phyloP scores from a whole-genome alignment of 1,140 invertebrate species.

The Dufourea novaeangliae region DNA sequence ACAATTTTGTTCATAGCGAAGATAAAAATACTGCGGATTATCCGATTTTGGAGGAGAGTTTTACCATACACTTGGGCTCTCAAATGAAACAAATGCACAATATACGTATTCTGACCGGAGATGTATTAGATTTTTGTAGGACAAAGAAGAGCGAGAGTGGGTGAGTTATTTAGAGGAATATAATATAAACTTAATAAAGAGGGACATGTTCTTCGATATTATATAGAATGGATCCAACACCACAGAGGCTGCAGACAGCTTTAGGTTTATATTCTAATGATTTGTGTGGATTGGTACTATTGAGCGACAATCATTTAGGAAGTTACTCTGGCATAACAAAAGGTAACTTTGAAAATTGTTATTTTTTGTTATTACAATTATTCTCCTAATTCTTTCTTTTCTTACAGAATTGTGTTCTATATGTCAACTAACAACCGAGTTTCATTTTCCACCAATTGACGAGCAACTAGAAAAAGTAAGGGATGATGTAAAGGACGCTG shows the following conservation, averaged over 20 bases:
- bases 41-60: constrained; percentile 91
- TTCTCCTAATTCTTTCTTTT: constrained; percentile 63
- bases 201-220: background rate
- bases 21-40: constrained; percentile 73
- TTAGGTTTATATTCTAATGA: constrained; percentile 96
- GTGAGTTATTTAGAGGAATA: constrained; percentile 64
- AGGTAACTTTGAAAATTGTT: constrained; percentile 81
- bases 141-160: constrained; percentile 82
- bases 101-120: constrained; percentile 93
- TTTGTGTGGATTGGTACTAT: constrained; percentile 92
- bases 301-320: constrained; percentile 90
- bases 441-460: constrained; percentile 94
- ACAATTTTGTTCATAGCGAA: constrained; percentile 68
- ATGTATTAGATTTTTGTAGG: constrained; percentile 93
- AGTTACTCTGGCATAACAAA: constrained; percentile 88
- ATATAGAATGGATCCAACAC: constrained; percentile 83
- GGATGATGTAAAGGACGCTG: constrained; percentile 82
- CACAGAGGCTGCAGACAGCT: constrained; percentile 94
- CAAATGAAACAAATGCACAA: constrained; percentile 99
- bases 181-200: background rate
- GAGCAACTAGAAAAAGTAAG: constrained; percentile 91
- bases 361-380: background rate
- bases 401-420: constrained; percentile 84
- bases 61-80: constrained; percentile 97
- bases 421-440: constrained; percentile 89